phyloP scores from a whole-genome alignment of 2,797 vertebrate genomes.

The Poecile montanus region DNA sequence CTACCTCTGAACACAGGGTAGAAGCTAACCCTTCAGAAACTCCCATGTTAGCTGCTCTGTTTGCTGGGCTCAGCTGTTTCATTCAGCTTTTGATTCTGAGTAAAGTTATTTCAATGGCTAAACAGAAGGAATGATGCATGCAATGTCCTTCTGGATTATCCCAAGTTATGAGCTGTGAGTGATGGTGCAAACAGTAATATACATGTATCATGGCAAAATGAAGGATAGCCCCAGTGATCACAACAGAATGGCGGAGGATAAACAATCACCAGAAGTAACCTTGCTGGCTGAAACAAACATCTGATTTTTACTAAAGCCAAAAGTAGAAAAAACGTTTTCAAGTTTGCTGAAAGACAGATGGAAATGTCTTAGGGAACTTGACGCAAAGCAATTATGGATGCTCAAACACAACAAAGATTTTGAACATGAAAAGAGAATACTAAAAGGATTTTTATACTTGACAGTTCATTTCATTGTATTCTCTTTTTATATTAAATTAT shows the following conservation, averaged over 20 bases:
- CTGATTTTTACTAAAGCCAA: constrained; percentile 21
- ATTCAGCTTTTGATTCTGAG: constrained; percentile 47
- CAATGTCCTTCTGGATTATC: constrained; percentile 34
- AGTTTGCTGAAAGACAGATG: constrained; percentile 58
- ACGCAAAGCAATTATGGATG: constrained; percentile 68
- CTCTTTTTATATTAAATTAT: constrained; percentile 72
- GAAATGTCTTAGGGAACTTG: constrained; percentile 57
- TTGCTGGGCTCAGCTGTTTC: constrained; percentile 59
- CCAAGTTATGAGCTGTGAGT: constrained; percentile 19
- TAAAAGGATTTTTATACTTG: constrained; percentile 73
- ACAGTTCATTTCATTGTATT: constrained; percentile 72
- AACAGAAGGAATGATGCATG: constrained; percentile 29
- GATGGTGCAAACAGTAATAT: constrained; percentile 39
- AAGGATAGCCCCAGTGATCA: constrained; percentile 33
- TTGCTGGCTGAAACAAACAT: background rate
- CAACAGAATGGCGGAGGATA: constrained; percentile 32
- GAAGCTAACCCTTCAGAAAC: background rate
- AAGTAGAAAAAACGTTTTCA: constrained; percentile 25
- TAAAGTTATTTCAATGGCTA: constrained; percentile 49
- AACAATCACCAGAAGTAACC: constrained; percentile 28
- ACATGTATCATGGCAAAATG: constrained; percentile 4
- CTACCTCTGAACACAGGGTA: background rate
- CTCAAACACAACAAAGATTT: constrained; percentile 73
- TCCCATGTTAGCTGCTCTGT: constrained; percentile 39
- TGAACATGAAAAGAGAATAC: constrained; percentile 71